Conservation (phyloP, 92 coral and sea anemone species). For the Porites lobata region DNA sequence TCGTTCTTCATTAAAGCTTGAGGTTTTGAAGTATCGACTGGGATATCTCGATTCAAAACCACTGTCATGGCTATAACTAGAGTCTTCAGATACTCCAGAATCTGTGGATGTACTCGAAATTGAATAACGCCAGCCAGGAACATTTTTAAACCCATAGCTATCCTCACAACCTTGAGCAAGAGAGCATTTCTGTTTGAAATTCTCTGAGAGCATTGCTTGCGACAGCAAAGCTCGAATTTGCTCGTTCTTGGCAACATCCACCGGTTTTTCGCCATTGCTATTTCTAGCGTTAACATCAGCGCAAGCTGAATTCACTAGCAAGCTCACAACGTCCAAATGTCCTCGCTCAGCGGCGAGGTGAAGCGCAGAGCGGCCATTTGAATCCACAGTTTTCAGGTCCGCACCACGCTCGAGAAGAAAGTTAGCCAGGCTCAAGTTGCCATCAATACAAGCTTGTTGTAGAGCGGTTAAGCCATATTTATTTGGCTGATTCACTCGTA, state of each 20-base stretch:
- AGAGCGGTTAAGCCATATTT: conserved; percentile 90
- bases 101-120: conserved; percentile 95
- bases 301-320: conserved; percentile 92
- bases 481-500: conserved; percentile 88
- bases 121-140: conserved; percentile 90
- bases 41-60: conserved; percentile 42
- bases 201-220: conserved; percentile 88
- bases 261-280: conserved; percentile 78
- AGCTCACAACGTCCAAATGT: conserved; percentile 82
- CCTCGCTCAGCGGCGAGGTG: conserved; percentile 93
- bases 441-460: conserved; percentile 91
- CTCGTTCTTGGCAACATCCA: conserved; percentile 84
- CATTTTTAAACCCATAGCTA: conserved; percentile 71
- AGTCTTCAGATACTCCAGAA: conserved; percentile 95
- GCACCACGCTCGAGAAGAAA: conserved; percentile 96
- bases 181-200: conserved; percentile 79
- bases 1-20: conserved; percentile 1
- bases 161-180: conserved; percentile 74
- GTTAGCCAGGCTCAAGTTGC: conserved; percentile 84
- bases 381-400: conserved; percentile 80
- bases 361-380: conserved; percentile 86
- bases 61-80: conserved; percentile 43
- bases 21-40: conserved; percentile 22
- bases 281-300: conserved; percentile 92
- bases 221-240: conserved; percentile 85